Percentiles rank a stretch among this genome's conserved stretches.
These are phyloP conservation scores for Deroplatys truncata DNA, from an alignment of 2,888 invertebrate genomes.

Conservation along the genomic window DNA sequence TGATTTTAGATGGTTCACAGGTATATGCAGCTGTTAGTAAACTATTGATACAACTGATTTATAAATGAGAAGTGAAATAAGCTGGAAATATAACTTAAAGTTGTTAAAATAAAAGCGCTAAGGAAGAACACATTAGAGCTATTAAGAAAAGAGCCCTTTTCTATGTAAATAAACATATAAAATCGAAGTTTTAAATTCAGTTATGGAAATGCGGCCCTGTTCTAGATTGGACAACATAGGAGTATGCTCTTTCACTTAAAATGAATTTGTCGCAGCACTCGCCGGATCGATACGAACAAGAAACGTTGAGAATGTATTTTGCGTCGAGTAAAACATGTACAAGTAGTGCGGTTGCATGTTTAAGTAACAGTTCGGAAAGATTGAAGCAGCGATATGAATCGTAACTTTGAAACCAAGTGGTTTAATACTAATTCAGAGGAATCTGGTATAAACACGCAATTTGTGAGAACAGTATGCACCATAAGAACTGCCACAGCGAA, in stretches of 20 bases:
- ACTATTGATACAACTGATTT: too few species aligned
- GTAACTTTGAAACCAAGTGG: not conserved
- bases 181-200: too few species aligned
- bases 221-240: too few species aligned
- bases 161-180: too few species aligned
- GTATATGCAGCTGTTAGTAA: too few species aligned
- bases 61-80: too few species aligned
- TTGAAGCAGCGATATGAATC: not conserved
- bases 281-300: not conserved
- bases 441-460: not conserved
- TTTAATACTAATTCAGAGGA: not conserved
- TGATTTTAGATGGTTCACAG: too few species aligned
- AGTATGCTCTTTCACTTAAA: not conserved
- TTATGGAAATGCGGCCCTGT: too few species aligned
- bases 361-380: not conserved
- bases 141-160: too few species aligned
- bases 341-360: not conserved
- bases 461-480: not conserved
- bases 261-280: not conserved
- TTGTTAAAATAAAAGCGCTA: too few species aligned
- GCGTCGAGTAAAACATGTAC: not conserved
- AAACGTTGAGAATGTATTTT: not conserved
- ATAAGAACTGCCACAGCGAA: not conserved
- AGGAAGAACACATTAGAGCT: too few species aligned
- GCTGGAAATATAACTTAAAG: too few species aligned